Base-by-base conservation (phyloP, 2,113 vertebrate species). In the Tiliqua scincoides region DNA sequence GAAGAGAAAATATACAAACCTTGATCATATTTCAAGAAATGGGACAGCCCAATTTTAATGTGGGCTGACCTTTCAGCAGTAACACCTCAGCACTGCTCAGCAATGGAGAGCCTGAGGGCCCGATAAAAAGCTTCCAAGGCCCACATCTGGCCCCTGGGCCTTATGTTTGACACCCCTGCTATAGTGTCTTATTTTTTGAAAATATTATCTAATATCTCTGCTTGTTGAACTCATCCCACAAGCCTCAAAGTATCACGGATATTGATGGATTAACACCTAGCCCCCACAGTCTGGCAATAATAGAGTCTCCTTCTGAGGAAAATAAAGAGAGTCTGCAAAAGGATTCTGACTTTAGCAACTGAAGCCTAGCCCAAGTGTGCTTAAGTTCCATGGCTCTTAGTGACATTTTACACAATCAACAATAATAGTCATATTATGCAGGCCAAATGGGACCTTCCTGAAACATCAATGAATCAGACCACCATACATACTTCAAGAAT, bases 301-400 rank as follows among this genome's bases (percentile, higher is more conserved):
- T 84, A 54, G 23, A 79, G 75, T 14, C 27, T 9, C 2, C 2
- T 27, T 30, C 7, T 1, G 15, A 52, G 61, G 63, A 84, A n/a
- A n/a, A n/a, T n/a, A n/a, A 14, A 32, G 80, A 80, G 15, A 62
- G 10, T 82, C 37, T 3, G 4, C 1, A 0, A 63, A 79, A 21
- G 12, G 57, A 85, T 23, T 71, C 23, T 79, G 20, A 83, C 3
- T 35, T 52, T 62, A 48, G 3, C 1, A 3, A 85, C 2, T n/a
- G 84, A 43, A 70, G 11, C 0, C 0, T 0, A 9, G 4, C 21
- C 63, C 59, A 88, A 67, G 61, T 8, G 6, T 35, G 21, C 3
- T 17, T 30, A 0, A 21, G n/a, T 61, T 87, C 87, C 52, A 32
- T 83, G 10, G 84, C 52, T 67, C 30, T 54, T 20, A 14, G 5